Evolutionary conservation across 2,797 vertebrate genomes (phyloP), one percentile per base, ranked within the genome.

Genomic region (Paedocypris micromegethes): DNA sequence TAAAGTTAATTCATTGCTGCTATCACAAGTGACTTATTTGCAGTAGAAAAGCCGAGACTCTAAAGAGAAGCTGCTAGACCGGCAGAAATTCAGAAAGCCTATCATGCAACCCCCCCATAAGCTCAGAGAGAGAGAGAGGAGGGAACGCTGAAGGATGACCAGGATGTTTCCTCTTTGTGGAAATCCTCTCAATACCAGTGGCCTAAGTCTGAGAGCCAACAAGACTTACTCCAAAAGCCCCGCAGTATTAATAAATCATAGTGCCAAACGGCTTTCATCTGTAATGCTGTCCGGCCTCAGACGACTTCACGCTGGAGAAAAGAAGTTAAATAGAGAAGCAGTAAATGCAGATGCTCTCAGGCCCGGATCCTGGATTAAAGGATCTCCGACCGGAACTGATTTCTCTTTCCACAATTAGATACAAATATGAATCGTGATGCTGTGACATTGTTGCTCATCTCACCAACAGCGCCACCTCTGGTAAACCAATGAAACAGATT

Each of bases 231-330:
- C 51, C 70, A 41, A 61, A 70, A 75, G 70, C 70, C 65, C 50
- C 4, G 57, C 59, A 54, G 73, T 75, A 75, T 70, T 75, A 70
- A 76, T 76, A 79, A 79, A 75, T 74, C 66, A 76, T 66, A 51
- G 23, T 40, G 69, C 66, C 66, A 72, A 74, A 55, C 53, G 9
- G 58, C 68, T 69, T 75, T 68, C 63, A 72, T 70, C 55, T 67
- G 52, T 54, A 60, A 58, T 60, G 38, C 52, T 54, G 49, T 51
- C 54, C n/a, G n/a, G 49, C 60, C 55, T 76, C 60, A 69, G 50
- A 72, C 72, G 63, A 75, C 54, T 55, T 58, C 46, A 50, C 3
- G 52, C 53, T 54, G 46, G 41, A 68, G 58, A 49, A 63, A 6
- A 66, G 38, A 58, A 56, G 39, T 44, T 66, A 49, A 48, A 37